Evolutionary conservation across 2,888 invertebrate genomes (phyloP).

Genomic region (Drosophila helvetica): DNA sequence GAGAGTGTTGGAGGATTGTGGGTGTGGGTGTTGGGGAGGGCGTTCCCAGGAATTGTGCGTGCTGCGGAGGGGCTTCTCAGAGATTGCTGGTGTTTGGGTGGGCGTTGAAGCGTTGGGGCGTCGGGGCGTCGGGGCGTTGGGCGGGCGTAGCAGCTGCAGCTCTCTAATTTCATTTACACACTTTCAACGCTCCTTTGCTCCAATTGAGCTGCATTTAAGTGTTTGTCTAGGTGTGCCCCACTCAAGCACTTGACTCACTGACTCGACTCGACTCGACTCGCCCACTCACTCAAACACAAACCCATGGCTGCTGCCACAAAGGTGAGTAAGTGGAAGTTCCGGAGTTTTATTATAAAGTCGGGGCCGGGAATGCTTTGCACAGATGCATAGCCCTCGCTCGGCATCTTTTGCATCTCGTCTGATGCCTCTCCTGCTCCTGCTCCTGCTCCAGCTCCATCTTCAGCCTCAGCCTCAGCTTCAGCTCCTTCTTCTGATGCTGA

Average conservation of each 20-base stretch:
- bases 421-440: slow-evolving; percentile 18
- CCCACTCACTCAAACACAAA: slow-evolving; percentile 1
- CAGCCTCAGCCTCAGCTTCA: slow-evolving; percentile 6
- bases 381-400: slow-evolving; percentile 24
- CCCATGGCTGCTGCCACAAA: background rate
- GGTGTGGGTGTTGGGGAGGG: too few relatives aligned
- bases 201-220: slow-evolving; percentile 71
- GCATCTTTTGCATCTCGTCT: slow-evolving; percentile 48
- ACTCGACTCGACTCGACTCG: slow-evolving; percentile 2
- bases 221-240: slow-evolving; percentile 51
- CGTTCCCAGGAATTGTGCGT: too few relatives aligned
- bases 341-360: slow-evolving; percentile 6
- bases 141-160: slow-evolving; percentile 4
- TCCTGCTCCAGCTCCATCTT: slow-evolving; percentile 8
- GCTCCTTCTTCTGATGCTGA: slow-evolving; percentile 10
- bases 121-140: too few relatives aligned
- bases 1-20: too few relatives aligned
- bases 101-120: too few relatives aligned
- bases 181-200: slow-evolving; percentile 60
- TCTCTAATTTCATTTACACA: slow-evolving; percentile 76
- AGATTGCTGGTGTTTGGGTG: too few relatives aligned
- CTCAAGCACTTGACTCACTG: slow-evolving; percentile 6
- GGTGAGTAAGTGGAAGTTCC: slow-evolving; percentile 37
- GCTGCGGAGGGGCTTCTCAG: too few relatives aligned
- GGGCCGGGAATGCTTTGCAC: slow-evolving; percentile 3